These are phyloP conservation scores for Cremastobaeus sp. DNA, from an alignment of 2,888 invertebrate species.

Conservation along the genomic window DNA sequence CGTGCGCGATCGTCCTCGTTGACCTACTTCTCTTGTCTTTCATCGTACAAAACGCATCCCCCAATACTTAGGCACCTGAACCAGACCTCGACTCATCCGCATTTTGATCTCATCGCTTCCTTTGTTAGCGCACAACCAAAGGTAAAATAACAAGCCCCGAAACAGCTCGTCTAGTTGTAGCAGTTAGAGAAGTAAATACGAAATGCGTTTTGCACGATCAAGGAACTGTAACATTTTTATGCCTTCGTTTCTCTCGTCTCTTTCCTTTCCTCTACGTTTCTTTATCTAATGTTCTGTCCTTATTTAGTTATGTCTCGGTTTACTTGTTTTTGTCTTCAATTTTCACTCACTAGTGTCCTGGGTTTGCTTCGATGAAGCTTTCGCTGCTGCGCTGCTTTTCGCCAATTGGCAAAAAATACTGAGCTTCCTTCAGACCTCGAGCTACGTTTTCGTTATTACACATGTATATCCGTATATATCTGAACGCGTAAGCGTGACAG, in stretches of 20 bases:
- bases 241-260: background rate
- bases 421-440: constrained; percentile 63
- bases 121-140: constrained; percentile 40
- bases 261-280: constrained; percentile 39
- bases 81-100: constrained; percentile 19
- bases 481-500: constrained; percentile 39
- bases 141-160: constrained; percentile 10
- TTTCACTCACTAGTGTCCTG: constrained; percentile 68
- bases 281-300: constrained; percentile 55
- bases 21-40: constrained; percentile 48
- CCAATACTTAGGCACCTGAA: constrained; percentile 20
- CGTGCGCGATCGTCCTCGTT: constrained; percentile 42
- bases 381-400: constrained; percentile 77
- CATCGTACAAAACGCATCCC: constrained; percentile 55
- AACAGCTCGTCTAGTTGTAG: constrained; percentile 11
- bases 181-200: constrained; percentile 8
- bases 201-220: constrained; percentile 51
- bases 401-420: constrained; percentile 73
- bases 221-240: constrained; percentile 10
- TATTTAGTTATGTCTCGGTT: constrained; percentile 52
- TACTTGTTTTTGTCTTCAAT: constrained; percentile 62
- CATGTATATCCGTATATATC: constrained; percentile 45
- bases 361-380: constrained; percentile 76
- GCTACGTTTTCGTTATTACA: constrained; percentile 49
- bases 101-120: constrained; percentile 31